Conservation (phyloP, 1,140 invertebrate genomes). For the Rhagoletis zephyria region DNA sequence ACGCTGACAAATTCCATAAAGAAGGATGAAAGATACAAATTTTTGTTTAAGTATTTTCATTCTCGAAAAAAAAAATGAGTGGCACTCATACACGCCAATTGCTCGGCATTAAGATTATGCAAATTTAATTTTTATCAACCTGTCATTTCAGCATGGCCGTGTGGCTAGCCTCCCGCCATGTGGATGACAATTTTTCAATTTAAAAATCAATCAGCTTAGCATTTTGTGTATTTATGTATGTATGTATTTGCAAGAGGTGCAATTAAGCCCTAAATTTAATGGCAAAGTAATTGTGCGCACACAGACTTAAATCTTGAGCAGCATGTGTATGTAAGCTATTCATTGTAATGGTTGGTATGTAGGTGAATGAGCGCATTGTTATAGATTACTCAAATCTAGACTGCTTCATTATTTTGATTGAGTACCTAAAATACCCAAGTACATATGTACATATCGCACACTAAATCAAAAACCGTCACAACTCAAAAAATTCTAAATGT, state of each 20-base stretch:
- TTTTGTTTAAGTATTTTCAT: too few relatives aligned
- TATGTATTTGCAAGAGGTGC: neutral
- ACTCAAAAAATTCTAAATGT: too few relatives aligned
- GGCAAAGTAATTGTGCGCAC: neutral
- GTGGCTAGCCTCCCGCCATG: neutral
- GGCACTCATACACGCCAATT: neutral
- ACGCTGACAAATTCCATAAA: too few relatives aligned
- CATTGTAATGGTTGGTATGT: too few relatives aligned
- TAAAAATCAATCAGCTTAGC: slow-evolving; percentile 21
- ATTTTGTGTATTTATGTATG: neutral
- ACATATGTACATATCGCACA: too few relatives aligned
- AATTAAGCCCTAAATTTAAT: neutral
- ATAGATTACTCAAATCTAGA: neutral
- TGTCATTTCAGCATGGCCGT: neutral
- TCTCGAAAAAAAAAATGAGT: too few relatives aligned
- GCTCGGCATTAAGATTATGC: neutral
- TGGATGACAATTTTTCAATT: neutral
- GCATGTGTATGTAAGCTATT: neutral
- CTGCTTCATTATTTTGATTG: neutral
- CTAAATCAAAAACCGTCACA: too few relatives aligned
- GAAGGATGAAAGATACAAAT: too few relatives aligned
- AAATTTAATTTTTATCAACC: neutral
- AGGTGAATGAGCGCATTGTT: too few relatives aligned
- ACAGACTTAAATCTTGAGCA: neutral
- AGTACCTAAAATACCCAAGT: neutral